These are phyloP conservation scores for Papilio glaucus DNA, from an alignment of 1,140 invertebrate species.

Conservation along the genomic window DNA sequence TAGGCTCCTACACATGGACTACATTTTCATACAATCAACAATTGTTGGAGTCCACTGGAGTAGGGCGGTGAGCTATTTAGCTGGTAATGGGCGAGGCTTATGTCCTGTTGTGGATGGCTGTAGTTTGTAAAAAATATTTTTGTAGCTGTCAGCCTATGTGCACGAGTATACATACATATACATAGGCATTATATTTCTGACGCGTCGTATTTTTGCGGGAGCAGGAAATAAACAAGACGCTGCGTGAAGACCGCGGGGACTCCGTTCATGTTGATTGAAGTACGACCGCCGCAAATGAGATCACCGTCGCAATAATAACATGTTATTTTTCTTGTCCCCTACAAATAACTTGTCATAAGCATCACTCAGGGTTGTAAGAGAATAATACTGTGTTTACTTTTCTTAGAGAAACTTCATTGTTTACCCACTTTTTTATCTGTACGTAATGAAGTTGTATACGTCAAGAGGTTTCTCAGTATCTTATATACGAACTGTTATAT, in stretches of 20 bases:
- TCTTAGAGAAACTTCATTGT: neutral
- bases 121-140: neutral
- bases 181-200: neutral
- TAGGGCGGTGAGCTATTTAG: too few species aligned
- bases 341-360: slow-evolving; percentile 17
- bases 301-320: slow-evolving; percentile 20
- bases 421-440: neutral
- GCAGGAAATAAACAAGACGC: slow-evolving; percentile 11
- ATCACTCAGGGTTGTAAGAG: neutral
- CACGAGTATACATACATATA: neutral
- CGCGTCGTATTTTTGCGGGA: neutral
- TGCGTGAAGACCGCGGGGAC: neutral
- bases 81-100: too few species aligned
- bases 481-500: too few species aligned
- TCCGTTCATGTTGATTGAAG: slow-evolving; percentile 10
- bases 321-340: slow-evolving; percentile 20
- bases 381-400: neutral
- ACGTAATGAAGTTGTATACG: too few species aligned
- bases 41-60: too few species aligned
- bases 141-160: neutral
- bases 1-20: too few species aligned
- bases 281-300: slow-evolving; percentile 6
- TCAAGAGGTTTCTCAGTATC: too few species aligned
- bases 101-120: too few species aligned
- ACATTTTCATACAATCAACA: too few species aligned